These are phyloP conservation scores for Cygnus atratus DNA, from an alignment of 2,113 vertebrate genomes.

Conservation along the genomic window DNA sequence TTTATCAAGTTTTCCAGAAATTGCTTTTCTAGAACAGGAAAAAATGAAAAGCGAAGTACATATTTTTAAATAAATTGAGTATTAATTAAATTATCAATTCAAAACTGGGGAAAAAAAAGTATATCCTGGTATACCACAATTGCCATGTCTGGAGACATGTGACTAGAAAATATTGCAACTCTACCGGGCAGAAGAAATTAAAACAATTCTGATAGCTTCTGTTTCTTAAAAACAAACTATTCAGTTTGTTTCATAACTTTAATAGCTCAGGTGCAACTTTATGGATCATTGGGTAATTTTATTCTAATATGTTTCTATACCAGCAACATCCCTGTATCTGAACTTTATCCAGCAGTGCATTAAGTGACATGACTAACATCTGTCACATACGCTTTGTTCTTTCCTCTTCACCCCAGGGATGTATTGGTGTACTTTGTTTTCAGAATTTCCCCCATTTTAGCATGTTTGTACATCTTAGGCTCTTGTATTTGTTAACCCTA, in stretches of 20 bases:
- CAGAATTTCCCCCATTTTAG: neutral
- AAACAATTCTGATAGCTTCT: neutral
- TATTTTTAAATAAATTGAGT: neutral
- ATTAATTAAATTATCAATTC: neutral
- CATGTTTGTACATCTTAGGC: neutral
- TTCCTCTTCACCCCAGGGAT: neutral
- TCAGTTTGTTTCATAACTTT: neutral
- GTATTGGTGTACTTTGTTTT: neutral
- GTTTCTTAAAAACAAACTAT: constrained; percentile 14
- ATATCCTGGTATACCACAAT: neutral
- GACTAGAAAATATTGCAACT: neutral
- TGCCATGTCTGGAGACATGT: neutral
- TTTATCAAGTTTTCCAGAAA: neutral
- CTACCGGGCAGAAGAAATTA: neutral
- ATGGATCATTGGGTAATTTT: constrained; percentile 23
- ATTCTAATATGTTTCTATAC: neutral
- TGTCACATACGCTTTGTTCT: neutral
- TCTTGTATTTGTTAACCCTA: neutral
- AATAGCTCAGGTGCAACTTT: constrained; percentile 5
- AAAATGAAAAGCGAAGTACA: neutral
- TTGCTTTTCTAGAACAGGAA: neutral
- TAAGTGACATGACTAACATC: neutral
- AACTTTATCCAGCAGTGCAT: neutral
- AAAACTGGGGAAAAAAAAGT: neutral
- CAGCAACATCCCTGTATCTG: neutral